Evolutionary conservation across 2,113 vertebrate species (phyloP).

Genomic region (Murina feae): DNA sequence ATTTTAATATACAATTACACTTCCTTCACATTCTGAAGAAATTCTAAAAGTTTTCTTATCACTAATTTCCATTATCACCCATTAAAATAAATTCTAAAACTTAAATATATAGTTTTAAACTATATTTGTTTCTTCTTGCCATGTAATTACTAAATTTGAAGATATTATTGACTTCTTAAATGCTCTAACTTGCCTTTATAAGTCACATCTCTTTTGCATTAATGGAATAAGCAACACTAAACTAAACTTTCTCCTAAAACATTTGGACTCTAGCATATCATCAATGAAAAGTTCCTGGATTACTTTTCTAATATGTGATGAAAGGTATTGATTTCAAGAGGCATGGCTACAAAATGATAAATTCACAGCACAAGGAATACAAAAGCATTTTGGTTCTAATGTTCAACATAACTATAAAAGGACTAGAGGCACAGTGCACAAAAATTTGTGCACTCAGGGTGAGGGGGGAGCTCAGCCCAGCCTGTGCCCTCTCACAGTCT

Average conservation of each 20-base stretch:
- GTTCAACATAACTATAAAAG: background rate
- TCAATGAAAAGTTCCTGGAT: conserved; percentile 49
- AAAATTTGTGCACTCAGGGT: no score
- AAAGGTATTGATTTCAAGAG: background rate
- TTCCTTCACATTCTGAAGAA: background rate
- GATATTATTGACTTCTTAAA: background rate
- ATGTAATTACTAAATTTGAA: background rate
- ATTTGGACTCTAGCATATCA: conserved; percentile 23
- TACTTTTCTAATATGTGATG: background rate
- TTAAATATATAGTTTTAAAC: background rate
- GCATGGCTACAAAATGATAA: conserved; percentile 24
- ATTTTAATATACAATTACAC: background rate
- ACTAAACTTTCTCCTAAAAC: conserved; percentile 26
- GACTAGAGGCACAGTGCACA: no score
- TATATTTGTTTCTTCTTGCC: background rate
- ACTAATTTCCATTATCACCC: background rate
- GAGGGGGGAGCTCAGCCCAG: no score
- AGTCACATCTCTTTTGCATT: conserved; percentile 32
- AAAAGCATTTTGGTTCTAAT: background rate
- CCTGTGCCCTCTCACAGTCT: no score
- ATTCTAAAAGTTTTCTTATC: background rate
- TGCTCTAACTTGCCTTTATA: conserved; percentile 16
- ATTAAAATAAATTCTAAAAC: conserved; percentile 19
- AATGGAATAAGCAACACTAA: conserved; percentile 13
- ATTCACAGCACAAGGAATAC: background rate